Conservation (phyloP, 1,140 invertebrate species). For the Trachymyrmex cornetzi region DNA sequence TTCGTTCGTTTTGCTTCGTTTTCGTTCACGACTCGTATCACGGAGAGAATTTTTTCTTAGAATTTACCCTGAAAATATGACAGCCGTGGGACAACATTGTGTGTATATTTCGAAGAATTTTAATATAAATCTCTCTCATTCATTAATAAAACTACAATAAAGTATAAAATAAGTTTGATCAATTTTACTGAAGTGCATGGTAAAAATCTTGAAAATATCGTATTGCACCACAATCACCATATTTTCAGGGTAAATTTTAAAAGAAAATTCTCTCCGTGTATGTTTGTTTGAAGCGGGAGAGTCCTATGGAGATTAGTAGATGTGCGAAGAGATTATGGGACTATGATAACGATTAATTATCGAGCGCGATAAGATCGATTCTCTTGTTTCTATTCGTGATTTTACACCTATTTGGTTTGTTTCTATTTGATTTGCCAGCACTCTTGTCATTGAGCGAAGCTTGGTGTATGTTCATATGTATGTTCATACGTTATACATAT, state of each 20-base stretch:
- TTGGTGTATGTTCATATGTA: neutral
- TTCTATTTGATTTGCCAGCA: neutral
- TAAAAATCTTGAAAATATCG: too few relatives aligned
- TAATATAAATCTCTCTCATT: too few relatives aligned
- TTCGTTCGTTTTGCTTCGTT: conserved; percentile 18
- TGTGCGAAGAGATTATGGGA: neutral
- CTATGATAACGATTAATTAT: conserved; percentile 39
- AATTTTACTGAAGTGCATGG: too few relatives aligned
- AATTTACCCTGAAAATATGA: too few relatives aligned
- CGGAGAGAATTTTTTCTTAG: too few relatives aligned
- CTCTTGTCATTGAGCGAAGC: conserved; percentile 15
- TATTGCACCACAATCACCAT: too few relatives aligned
- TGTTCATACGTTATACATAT: neutral
- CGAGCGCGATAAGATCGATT: conserved; percentile 36
- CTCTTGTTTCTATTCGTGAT: neutral
- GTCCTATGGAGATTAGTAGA: neutral
- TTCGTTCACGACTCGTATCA: neutral
- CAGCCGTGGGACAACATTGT: too few relatives aligned
- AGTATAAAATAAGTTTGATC: too few relatives aligned
- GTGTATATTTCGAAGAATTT: too few relatives aligned
- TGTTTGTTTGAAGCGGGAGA: neutral
- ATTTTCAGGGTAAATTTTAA: too few relatives aligned
- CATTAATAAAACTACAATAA: too few relatives aligned
- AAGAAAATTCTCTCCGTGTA: too few relatives aligned
- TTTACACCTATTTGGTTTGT: neutral